Percentiles rank a stretch among this genome's conserved stretches.
phyloP scores from a whole-genome alignment of 2,797 vertebrate genomes.

The Picus viridis region DNA sequence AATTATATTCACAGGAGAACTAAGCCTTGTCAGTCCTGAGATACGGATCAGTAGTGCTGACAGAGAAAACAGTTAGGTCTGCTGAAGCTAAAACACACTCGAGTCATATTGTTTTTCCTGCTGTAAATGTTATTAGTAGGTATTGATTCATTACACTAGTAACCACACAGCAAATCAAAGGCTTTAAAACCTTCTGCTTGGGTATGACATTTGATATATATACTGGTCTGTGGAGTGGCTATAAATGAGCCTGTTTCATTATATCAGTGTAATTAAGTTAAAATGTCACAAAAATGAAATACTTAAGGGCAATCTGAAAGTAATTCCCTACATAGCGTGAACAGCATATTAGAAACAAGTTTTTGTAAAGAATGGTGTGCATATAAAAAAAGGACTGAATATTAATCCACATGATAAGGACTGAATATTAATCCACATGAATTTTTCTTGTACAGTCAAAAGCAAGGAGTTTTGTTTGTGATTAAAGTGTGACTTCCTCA shows the following conservation, averaged over 20 bases:
- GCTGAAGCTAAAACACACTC: constrained; percentile 25
- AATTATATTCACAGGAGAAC: not conserved
- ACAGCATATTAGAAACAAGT: not conserved
- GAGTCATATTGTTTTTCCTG: constrained; percentile 24
- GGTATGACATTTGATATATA: not conserved
- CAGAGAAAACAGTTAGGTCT: constrained; percentile 26
- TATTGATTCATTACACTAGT: constrained; percentile 48
- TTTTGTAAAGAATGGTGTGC: not conserved
- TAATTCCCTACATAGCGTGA: not conserved
- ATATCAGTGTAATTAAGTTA: constrained; percentile 23
- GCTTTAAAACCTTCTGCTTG: constrained; percentile 22
- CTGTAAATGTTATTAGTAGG: constrained; percentile 51
- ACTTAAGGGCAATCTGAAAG: not conserved
- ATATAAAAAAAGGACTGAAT: not conserved
- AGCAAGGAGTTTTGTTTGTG: not conserved
- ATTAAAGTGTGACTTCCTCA: not conserved
- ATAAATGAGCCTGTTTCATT: not conserved
- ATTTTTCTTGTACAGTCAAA: not conserved
- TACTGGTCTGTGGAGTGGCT: not conserved
- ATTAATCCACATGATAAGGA: not conserved
- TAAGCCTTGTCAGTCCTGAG: not conserved
- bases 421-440: not conserved
- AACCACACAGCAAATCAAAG: constrained; percentile 9
- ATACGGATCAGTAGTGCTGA: not conserved
- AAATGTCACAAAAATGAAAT: constrained; percentile 32